Evolutionary conservation across 2,797 vertebrate species (phyloP).

Genomic region (Karalla daura): DNA sequence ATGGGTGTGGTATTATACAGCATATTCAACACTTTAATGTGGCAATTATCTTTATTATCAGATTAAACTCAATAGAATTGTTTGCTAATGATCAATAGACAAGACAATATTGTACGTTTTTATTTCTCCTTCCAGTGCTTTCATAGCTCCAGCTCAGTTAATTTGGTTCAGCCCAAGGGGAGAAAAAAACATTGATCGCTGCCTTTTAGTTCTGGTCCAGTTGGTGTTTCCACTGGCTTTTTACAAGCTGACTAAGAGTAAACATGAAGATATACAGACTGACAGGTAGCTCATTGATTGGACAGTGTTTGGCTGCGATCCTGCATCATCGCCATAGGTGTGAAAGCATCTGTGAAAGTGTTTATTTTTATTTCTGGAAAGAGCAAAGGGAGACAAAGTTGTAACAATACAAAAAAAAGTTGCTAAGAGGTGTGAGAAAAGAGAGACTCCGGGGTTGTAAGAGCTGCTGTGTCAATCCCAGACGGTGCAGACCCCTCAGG

Average conservation of each 20-base stretch:
- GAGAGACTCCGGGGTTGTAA: conserved; percentile 8
- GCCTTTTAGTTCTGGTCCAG: not conserved
- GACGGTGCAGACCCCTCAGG: conserved; percentile 8
- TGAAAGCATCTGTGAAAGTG: not conserved
- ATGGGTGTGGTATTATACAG: too few species aligned
- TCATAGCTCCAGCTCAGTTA: not conserved
- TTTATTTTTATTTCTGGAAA: not conserved
- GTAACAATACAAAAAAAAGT: not conserved
- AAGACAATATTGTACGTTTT: not conserved
- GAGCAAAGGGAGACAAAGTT: not conserved
- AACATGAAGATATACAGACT: not conserved
- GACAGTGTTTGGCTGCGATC: not conserved
- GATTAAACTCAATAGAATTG: not conserved
- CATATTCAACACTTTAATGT: too few species aligned
- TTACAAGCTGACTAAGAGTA: not conserved
- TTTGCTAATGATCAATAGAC: not conserved
- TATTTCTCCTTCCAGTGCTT: not conserved
- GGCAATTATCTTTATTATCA: too few species aligned
- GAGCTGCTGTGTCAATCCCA: conserved; percentile 22
- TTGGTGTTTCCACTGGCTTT: not conserved
- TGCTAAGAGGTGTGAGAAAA: conserved; percentile 6
- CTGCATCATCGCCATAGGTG: not conserved
- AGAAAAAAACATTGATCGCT: not conserved
- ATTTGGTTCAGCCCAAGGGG: not conserved
- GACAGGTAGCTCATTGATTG: not conserved